Evolutionary conservation across 2,113 vertebrate genomes (phyloP).

Genomic region (Chlamydotis undulata): DNA sequence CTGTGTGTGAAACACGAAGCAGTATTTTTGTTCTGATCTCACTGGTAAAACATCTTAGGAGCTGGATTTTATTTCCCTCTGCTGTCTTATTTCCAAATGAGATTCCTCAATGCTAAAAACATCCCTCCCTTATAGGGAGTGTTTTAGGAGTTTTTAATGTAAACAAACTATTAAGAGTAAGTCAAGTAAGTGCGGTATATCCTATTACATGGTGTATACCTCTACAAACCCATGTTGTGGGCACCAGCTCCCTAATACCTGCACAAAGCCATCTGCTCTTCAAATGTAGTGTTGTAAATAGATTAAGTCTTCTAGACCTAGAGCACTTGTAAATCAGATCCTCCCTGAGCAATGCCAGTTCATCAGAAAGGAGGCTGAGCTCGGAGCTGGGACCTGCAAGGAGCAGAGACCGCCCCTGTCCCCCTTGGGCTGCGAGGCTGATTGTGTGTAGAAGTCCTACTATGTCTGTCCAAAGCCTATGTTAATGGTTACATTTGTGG

Average conservation of each 20-base stretch:
- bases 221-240: neutral
- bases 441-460: neutral
- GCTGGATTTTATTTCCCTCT: slow-evolving; percentile 10
- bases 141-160: neutral
- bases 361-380: accelerated
- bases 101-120: neutral
- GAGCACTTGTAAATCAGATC: neutral
- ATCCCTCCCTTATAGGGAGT: neutral
- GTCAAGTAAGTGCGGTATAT: neutral
- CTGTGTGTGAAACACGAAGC: neutral
- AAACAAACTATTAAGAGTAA: neutral
- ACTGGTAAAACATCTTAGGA: neutral
- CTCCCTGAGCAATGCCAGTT: neutral
- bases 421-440: neutral
- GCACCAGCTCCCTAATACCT: neutral
- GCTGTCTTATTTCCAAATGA: neutral
- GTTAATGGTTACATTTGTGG: neutral
- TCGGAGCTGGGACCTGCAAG: neutral
- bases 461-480: neutral
- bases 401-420: neutral
- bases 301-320: neutral
- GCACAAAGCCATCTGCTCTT: neutral
- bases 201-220: neutral
- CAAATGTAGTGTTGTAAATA: neutral
- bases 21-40: slow-evolving; percentile 13